Conservation (phyloP, 92 coral and sea anemone species). For the Umimayanthus kanabou region DNA sequence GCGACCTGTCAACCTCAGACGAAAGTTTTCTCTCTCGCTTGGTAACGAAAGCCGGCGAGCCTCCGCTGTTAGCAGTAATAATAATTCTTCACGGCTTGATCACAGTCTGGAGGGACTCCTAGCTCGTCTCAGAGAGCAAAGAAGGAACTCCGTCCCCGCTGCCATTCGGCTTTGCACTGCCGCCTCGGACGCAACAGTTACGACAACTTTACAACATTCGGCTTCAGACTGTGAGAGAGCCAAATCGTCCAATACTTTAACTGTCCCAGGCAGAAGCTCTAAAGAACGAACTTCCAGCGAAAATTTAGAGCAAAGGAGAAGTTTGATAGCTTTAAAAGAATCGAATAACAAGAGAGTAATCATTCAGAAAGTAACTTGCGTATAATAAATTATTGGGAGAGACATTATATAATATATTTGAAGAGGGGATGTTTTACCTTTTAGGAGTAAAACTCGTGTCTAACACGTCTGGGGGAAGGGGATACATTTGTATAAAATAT, state of each 20-base stretch:
- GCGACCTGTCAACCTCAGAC: constrained; percentile 8
- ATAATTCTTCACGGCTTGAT: constrained; percentile 11
- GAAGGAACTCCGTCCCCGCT: constrained; percentile 59
- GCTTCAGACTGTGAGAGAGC: constrained; percentile 22
- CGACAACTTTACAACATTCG: constrained; percentile 21
- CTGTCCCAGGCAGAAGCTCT: neutral
- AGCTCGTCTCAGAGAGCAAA: constrained; percentile 17
- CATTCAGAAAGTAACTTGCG: constrained; percentile 18
- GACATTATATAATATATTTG: no score
- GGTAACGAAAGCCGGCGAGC: constrained; percentile 14
- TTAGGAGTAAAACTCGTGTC: neutral
- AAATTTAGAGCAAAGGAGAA: constrained; percentile 29
- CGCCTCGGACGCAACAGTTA: neutral
- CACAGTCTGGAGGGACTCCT: constrained; percentile 31
- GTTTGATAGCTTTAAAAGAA: constrained; percentile 23
- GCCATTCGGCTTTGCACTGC: constrained; percentile 37
- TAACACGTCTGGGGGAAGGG: neutral
- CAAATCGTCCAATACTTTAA: neutral
- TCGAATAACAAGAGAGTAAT: neutral
- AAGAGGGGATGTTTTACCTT: neutral
- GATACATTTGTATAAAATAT: neutral
- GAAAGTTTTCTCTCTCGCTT: constrained; percentile 27
- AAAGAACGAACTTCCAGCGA: constrained; percentile 18
- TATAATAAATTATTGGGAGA: neutral
- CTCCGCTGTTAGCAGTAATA: constrained; percentile 19